These are phyloP conservation scores for Cephonodes hylas DNA, from an alignment of 2,888 invertebrate species.

Conservation along the genomic window DNA sequence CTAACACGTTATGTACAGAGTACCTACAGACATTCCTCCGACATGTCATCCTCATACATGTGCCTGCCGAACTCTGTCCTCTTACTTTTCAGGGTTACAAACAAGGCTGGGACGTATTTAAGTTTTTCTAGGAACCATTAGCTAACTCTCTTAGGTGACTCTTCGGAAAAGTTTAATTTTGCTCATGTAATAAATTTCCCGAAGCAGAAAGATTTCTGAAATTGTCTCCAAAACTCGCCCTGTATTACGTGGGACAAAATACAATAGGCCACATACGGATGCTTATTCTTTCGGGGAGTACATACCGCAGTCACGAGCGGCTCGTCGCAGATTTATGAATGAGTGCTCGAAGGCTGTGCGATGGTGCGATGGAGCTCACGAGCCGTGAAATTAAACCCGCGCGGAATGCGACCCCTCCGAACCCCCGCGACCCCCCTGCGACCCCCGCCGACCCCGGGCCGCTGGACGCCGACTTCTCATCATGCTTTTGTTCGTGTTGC, in stretches of 20 bases:
- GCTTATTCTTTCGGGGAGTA: background rate
- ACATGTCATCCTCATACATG: too few species aligned
- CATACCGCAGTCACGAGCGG: background rate
- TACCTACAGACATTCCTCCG: too few species aligned
- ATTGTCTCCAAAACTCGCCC: too few species aligned
- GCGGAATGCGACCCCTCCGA: background rate
- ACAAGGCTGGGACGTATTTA: too few species aligned
- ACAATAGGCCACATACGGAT: too few species aligned
- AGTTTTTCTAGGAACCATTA: too few species aligned
- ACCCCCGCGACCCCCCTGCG: background rate
- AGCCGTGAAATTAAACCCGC: constrained; percentile 12
- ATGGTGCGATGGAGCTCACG: background rate
- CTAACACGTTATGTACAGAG: too few species aligned
- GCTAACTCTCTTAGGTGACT: too few species aligned
- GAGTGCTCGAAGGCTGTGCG: background rate
- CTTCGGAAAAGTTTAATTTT: too few species aligned
- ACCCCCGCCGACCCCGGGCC: background rate
- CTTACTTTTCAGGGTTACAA: too few species aligned
- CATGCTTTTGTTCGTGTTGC: background rate
- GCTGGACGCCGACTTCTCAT: background rate
- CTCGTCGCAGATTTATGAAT: constrained; percentile 5
- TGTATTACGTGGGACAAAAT: too few species aligned
- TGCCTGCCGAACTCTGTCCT: too few species aligned
- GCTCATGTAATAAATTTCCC: background rate
- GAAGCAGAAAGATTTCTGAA: background rate